Percentiles rank a stretch among this genome's conserved stretches.
phyloP scores from a whole-genome alignment of 2,113 vertebrate genomes.

The Ornithorhynchus anatinus region DNA sequence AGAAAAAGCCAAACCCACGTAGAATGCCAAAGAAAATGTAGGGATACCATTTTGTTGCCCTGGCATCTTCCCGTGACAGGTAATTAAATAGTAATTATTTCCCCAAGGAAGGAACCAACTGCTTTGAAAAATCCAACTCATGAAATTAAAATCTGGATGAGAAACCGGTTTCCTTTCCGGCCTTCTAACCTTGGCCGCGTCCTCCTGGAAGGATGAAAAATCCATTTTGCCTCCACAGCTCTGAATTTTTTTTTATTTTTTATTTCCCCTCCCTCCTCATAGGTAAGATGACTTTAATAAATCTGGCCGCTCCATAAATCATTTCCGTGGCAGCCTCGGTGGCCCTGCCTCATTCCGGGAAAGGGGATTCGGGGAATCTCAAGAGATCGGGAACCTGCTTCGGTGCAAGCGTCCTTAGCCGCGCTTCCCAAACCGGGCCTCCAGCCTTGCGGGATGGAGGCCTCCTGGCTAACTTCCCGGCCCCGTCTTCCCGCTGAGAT shows the following conservation, averaged over 20 bases:
- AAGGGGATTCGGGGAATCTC: conserved; percentile 31
- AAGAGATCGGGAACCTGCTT: neutral
- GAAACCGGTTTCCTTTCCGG: conserved; percentile 37
- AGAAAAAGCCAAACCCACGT: neutral
- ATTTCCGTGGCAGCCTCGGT: conserved; percentile 19
- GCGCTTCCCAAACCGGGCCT: conserved; percentile 14
- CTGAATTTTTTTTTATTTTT: conserved; percentile 31
- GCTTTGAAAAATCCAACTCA: conserved; percentile 43
- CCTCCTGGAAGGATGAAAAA: conserved; percentile 13
- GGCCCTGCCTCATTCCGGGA: conserved; percentile 16
- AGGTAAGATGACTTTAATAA: conserved; percentile 54
- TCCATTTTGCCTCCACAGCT: conserved; percentile 18
- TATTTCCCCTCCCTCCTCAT: conserved; percentile 44
- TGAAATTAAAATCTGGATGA: conserved; percentile 61
- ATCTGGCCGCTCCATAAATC: conserved; percentile 31
- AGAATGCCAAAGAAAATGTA: conserved; percentile 34
- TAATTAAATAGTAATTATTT: conserved; percentile 51
- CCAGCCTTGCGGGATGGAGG: neutral
- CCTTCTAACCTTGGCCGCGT: conserved; percentile 42
- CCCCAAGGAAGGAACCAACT: conserved; percentile 51
- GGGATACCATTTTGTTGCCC: conserved; percentile 4
- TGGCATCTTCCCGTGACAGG: conserved; percentile 44
- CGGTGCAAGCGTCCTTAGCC: conserved; percentile 4
- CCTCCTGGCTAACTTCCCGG: neutral
- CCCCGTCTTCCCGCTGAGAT: neutral